Evolutionary conservation across 2,113 vertebrate genomes (phyloP).

Genomic region (Nipponia nippon): DNA sequence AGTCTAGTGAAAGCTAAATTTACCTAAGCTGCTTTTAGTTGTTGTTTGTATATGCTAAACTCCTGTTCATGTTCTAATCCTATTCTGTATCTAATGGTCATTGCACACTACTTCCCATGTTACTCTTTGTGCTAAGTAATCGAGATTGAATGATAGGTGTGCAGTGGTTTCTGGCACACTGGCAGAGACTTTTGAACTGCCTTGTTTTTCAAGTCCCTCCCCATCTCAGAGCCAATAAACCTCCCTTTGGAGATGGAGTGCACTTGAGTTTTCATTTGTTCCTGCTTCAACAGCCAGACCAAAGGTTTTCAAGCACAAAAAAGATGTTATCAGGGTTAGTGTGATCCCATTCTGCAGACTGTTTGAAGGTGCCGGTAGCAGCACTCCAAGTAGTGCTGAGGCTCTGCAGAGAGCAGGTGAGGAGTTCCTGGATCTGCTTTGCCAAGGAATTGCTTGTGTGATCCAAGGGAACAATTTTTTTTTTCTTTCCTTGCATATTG

Average conservation of each 20-base stretch:
- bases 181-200: neutral
- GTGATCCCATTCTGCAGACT: neutral
- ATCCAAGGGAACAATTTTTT: neutral
- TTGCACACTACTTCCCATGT: neutral
- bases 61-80: neutral
- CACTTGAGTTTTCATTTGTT: conserved; percentile 8
- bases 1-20: neutral
- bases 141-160: neutral
- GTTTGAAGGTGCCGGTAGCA: neutral
- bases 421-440: neutral
- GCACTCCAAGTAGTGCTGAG: neutral
- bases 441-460: neutral
- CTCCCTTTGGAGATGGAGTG: neutral
- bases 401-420: neutral
- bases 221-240: neutral
- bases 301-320: neutral
- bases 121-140: neutral
- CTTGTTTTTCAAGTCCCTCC: neutral
- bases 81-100: neutral
- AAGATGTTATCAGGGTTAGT: neutral
- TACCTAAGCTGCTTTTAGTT: neutral
- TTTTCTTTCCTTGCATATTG: neutral
- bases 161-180: neutral
- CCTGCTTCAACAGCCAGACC: neutral
- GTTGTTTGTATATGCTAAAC: neutral